Evolutionary conservation across 2,888 invertebrate species (phyloP), one percentile per base, ranked within the genome.

Genomic region (Baccha elongata): DNA sequence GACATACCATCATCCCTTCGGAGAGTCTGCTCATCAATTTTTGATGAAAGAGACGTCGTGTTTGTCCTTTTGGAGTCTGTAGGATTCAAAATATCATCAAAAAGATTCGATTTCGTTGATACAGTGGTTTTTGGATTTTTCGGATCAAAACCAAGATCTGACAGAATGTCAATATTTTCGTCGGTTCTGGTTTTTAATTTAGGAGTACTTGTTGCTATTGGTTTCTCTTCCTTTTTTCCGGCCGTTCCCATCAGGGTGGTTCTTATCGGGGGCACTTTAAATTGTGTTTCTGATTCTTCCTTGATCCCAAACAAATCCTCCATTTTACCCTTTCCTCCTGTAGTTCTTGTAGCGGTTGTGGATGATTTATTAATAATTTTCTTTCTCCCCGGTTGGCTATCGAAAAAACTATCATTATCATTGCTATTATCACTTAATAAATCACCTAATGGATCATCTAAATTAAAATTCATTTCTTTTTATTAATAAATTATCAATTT

Each of bases 401-500:
- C 94, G 86, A 94, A 95, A 87, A 95, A 95, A 89, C 94, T 94
- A 86, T 95, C 95, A 86, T 94, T 93, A 86, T 95, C 94, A 86
- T 94, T 93, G 86, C 94, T 94, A 73, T 93, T 94, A 87, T 94
- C 94, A 87, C 94, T 94, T 0, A 89, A 85, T 50, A 94, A 89
- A 86, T 94, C 94, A 29, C 92, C 94, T 80, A 94, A 89, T 10
- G 94, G 93, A 89, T 94, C 94, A 58, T 94, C 93, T 29, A 92
- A 87, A 87, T 92, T 92, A 85, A 93, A 92, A 91, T 91, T 92
- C 92, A 93, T 93, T 23, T 78, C 46, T 60, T 44, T 17, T 8
- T n/a, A 7, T n/a, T 8, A 19, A 29, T 5, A 19, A 60, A 29
- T 6, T 40, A 5, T 40, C 3, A 13, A 23, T 58, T 26, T 35